Percentiles rank a stretch among this genome's conserved stretches.
Conservation (phyloP, 2,797 vertebrate species). For the Mionectes olivaceus region DNA sequence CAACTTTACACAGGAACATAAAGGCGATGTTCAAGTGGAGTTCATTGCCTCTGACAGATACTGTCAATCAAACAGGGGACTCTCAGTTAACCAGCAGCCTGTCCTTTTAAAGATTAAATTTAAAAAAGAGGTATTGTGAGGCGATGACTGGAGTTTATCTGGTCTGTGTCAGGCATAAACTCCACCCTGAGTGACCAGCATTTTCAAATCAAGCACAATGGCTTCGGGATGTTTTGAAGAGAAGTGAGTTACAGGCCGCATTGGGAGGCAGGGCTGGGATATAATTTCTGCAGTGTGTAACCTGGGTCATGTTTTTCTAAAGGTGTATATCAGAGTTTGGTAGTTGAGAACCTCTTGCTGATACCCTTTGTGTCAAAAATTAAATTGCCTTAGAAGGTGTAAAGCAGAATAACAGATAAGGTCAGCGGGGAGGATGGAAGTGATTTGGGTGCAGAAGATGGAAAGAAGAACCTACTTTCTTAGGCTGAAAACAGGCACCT, state of each 20-base stretch:
- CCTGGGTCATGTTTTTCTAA: background rate
- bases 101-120: slow-evolving; percentile 76
- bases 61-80: slow-evolving; percentile 83
- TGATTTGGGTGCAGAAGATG: background rate
- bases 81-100: slow-evolving; percentile 77
- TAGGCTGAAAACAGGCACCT: background rate
- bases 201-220: slow-evolving; percentile 61
- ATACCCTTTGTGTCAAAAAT: background rate
- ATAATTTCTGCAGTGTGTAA: background rate
- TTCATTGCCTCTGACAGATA: slow-evolving; percentile 89
- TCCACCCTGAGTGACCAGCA: background rate
- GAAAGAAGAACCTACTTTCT: background rate
- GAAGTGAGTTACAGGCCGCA: background rate
- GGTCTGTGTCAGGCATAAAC: slow-evolving; percentile 67
- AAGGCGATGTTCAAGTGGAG: slow-evolving; percentile 87
- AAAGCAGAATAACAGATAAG: background rate
- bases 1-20: slow-evolving; percentile 89
- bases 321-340: background rate
- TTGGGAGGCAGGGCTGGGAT: background rate
- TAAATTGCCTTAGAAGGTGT: background rate
- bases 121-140: slow-evolving; percentile 64
- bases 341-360: background rate
- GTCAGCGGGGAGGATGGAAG: background rate
- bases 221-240: slow-evolving; percentile 7
- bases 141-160: slow-evolving; percentile 73